Conservation (phyloP, 1,140 invertebrate genomes). For the Littorina saxatilis region DNA sequence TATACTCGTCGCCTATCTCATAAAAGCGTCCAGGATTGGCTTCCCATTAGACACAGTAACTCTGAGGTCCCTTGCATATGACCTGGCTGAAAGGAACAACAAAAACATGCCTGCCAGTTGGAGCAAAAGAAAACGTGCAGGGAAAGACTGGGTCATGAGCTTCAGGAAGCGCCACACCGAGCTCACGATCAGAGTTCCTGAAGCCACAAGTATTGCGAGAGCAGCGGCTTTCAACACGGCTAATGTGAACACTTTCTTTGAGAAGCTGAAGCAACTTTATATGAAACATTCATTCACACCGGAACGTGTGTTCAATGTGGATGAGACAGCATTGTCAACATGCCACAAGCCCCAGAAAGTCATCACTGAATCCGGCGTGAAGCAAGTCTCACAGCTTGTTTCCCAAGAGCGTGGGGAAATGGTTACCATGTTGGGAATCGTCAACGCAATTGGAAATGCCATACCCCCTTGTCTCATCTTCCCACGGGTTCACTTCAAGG, state of each 20-base stretch:
- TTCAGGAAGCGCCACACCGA: background rate
- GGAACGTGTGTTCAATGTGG: background rate
- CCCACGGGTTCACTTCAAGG: background rate
- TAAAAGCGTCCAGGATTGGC: background rate
- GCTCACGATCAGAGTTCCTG: background rate
- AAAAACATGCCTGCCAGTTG: background rate
- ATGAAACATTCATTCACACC: background rate
- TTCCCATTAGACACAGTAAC: background rate
- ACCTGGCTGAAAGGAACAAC: background rate
- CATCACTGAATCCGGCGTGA: background rate
- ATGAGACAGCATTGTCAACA: background rate
- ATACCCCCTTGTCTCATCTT: background rate
- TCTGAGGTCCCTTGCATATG: background rate
- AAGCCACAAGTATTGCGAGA: constrained; percentile 1
- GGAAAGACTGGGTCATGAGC: background rate
- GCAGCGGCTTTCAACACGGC: background rate
- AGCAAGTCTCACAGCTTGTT: background rate
- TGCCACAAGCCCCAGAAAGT: background rate
- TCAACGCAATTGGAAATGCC: constrained; percentile 6
- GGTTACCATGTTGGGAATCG: background rate
- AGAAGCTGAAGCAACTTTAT: background rate
- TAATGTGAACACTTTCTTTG: background rate
- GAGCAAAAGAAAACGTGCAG: background rate
- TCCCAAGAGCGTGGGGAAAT: background rate
- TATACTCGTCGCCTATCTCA: background rate